Percentiles rank a stretch among this genome's conserved stretches.
These are phyloP conservation scores for Anolis carolinensis DNA, from an alignment of 2,113 vertebrate genomes.

Conservation along the genomic window DNA sequence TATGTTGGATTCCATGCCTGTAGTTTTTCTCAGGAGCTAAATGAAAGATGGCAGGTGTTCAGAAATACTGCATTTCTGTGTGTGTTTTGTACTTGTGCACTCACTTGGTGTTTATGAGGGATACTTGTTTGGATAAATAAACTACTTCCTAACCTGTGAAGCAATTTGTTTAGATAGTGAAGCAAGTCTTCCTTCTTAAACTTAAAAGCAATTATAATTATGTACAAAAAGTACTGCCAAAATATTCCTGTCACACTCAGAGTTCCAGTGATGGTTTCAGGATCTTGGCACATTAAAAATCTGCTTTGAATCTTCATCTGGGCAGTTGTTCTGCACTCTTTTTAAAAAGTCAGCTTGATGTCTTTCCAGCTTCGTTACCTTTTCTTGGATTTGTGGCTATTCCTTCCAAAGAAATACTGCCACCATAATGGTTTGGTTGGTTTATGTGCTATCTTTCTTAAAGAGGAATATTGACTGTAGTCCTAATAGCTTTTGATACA, in stretches of 20 bases:
- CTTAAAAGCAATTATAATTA: neutral
- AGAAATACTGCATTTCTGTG: neutral
- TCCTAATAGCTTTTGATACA: neutral
- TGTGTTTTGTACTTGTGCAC: neutral
- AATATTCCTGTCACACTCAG: neutral
- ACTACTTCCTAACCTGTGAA: neutral
- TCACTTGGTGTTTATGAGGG: neutral
- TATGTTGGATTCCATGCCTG: conserved; percentile 3
- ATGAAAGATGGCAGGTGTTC: neutral
- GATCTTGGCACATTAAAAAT: neutral
- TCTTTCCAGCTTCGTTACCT: neutral
- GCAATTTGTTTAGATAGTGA: neutral
- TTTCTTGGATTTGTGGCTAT: neutral
- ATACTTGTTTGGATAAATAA: neutral
- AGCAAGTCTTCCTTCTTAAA: neutral
- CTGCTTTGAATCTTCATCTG: neutral
- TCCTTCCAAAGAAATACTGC: neutral
- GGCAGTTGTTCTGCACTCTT: neutral
- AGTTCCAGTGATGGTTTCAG: neutral
- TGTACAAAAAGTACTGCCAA: neutral
- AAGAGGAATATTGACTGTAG: neutral
- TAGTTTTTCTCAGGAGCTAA: conserved; percentile 13
- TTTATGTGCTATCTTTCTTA: neutral
- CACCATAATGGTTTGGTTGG: neutral
- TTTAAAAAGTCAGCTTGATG: neutral